phyloP scores from a whole-genome alignment of 2,797 vertebrate species.

The Chrosomus eos region DNA sequence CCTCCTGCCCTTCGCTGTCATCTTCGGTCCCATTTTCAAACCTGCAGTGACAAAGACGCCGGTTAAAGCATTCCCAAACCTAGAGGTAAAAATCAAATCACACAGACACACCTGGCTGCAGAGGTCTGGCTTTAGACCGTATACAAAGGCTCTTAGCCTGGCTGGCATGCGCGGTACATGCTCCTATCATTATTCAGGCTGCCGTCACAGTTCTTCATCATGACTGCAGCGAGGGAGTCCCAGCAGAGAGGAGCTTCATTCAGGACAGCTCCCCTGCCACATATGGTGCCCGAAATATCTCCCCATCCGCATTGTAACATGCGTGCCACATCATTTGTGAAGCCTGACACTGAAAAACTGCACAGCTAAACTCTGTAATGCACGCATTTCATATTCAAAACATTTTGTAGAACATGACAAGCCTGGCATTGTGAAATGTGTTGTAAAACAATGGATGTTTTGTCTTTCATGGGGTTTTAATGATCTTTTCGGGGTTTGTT shows the following conservation, averaged over 20 bases:
- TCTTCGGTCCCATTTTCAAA: constrained; percentile 71
- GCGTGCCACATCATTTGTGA: constrained; percentile 41
- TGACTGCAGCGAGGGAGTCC: constrained; percentile 49
- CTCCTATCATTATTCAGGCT: constrained; percentile 57
- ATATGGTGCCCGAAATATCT: constrained; percentile 54
- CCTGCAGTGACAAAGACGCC: constrained; percentile 63
- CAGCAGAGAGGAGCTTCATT: constrained; percentile 57
- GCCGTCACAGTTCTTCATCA: constrained; percentile 55
- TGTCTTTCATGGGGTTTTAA: not conserved
- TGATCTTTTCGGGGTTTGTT: not conserved
- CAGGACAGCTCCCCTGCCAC: constrained; percentile 63
- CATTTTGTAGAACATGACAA: not conserved
- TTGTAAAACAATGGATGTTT: not conserved
- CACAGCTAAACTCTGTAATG: constrained; percentile 24
- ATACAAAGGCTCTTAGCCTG: constrained; percentile 15
- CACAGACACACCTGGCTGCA: constrained; percentile 4
- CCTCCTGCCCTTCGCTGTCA: constrained; percentile 67
- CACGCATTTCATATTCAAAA: not conserved
- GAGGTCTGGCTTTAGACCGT: not conserved
- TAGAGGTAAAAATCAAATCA: not conserved
- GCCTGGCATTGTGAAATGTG: not conserved
- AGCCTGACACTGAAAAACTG: constrained; percentile 23
- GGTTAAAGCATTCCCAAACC: constrained; percentile 9
- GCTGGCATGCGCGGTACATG: constrained; percentile 29
- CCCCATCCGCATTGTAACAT: constrained; percentile 45